Conservation (phyloP, 2,888 invertebrate genomes). For the Sericinus montela region DNA sequence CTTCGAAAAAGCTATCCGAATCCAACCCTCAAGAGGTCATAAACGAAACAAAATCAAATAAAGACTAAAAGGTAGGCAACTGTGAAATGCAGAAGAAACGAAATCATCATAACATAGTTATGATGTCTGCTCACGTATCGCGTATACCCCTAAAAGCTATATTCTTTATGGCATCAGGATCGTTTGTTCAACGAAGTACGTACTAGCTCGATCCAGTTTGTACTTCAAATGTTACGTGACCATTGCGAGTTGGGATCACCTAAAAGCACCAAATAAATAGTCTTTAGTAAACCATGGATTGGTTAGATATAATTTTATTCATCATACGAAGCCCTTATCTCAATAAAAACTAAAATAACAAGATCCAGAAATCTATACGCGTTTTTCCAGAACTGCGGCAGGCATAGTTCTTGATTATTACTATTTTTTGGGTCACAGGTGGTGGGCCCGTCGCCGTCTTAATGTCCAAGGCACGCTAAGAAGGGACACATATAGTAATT, state of each 20-base stretch:
- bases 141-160: slow-evolving; percentile 51
- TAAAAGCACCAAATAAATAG: slow-evolving; percentile 2
- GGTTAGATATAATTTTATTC: too few species aligned
- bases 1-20: too few species aligned
- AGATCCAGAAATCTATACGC: too few species aligned
- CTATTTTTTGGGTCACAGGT: too few species aligned
- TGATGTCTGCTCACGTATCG: slow-evolving; percentile 28
- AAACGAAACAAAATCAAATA: background rate
- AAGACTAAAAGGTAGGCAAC: background rate
- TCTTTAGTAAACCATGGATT: too few species aligned
- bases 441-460: too few species aligned
- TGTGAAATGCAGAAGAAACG: slow-evolving; percentile 20
- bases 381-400: too few species aligned
- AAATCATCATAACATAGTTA: slow-evolving; percentile 35
- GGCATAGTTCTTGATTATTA: too few species aligned
- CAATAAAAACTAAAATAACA: too few species aligned
- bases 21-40: background rate
- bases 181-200: slow-evolving; percentile 30
- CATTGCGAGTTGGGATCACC: slow-evolving; percentile 21
- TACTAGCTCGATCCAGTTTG: slow-evolving; percentile 30
- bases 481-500: too few species aligned
- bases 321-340: too few species aligned
- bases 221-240: slow-evolving; percentile 50
- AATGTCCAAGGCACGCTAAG: too few species aligned
- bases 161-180: slow-evolving; percentile 46